phyloP scores from a whole-genome alignment of 2,888 invertebrate species.

The Hyposoter didymator region DNA sequence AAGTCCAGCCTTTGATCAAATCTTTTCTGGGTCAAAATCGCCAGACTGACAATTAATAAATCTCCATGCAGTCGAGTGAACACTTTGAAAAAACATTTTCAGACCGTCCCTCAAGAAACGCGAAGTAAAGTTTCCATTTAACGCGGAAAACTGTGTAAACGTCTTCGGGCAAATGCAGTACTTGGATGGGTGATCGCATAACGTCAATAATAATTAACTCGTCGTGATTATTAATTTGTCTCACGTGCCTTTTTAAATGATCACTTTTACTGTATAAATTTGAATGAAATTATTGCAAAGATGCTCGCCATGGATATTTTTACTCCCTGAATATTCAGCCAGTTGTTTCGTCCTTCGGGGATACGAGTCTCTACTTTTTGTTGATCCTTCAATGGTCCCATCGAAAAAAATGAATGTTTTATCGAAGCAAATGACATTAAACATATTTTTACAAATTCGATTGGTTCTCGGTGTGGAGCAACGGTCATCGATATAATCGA shows the following conservation, averaged over 20 bases:
- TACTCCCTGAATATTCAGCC: not conserved
- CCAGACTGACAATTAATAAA: not conserved
- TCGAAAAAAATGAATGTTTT: not conserved
- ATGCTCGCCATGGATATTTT: not conserved
- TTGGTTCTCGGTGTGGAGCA: not conserved
- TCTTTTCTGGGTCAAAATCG: constrained; percentile 1
- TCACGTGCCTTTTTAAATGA: not conserved
- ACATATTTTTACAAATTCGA: not conserved
- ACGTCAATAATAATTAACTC: not conserved
- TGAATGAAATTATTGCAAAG: not conserved
- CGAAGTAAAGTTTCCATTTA: no score
- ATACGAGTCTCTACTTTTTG: not conserved
- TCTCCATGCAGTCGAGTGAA: not conserved
- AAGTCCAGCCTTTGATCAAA: constrained; percentile 17
- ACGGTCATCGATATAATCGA: not conserved
- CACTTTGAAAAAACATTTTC: no score
- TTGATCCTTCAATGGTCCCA: not conserved
- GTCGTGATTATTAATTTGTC: not conserved
- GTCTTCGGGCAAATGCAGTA: not conserved
- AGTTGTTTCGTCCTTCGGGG: not conserved
- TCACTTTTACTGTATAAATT: not conserved
- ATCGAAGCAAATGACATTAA: not conserved
- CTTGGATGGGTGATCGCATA: not conserved
- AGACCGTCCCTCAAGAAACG: no score
- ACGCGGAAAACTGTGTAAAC: no score